Percentiles rank a stretch among this genome's conserved stretches.
These are phyloP conservation scores for Paralvinella palmiformis DNA, from an alignment of 1,140 invertebrate species.

Conservation along the genomic window DNA sequence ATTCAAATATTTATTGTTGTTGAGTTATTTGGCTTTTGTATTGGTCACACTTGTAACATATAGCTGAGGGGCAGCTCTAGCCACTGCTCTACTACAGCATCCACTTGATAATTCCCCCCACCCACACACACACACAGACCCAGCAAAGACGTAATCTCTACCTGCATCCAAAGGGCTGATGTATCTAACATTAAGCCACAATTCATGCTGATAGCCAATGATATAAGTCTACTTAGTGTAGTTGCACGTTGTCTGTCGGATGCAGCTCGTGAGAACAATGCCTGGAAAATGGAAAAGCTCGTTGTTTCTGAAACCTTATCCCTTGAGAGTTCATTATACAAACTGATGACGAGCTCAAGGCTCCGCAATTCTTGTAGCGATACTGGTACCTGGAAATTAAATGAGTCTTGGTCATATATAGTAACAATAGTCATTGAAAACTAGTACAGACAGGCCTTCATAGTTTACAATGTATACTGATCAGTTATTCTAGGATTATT, in stretches of 20 bases:
- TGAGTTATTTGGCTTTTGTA: no score
- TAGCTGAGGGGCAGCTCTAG: not conserved
- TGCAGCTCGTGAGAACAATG: not conserved
- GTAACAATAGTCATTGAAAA: no score
- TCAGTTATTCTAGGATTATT: not conserved
- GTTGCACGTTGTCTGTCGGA: not conserved
- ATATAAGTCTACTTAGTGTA: conserved; percentile 1
- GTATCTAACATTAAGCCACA: not conserved
- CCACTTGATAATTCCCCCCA: conserved; percentile 6
- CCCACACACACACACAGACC: not conserved
- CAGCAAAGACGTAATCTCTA: not conserved
- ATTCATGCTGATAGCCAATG: not conserved
- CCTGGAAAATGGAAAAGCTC: not conserved
- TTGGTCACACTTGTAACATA: no score
- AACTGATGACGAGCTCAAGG: not conserved
- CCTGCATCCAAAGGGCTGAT: conserved; percentile 11
- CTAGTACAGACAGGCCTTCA: no score
- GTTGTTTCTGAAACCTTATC: no score
- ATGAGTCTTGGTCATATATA: not conserved
- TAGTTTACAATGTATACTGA: not conserved
- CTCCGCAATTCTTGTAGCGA: not conserved
- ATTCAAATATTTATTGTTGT: no score
- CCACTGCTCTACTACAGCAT: not conserved
- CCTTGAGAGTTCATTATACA: not conserved
- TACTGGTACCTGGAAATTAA: not conserved